Evolutionary conservation across 2,888 invertebrate genomes (phyloP).

Genomic region (Amblyteles armatorius): DNA sequence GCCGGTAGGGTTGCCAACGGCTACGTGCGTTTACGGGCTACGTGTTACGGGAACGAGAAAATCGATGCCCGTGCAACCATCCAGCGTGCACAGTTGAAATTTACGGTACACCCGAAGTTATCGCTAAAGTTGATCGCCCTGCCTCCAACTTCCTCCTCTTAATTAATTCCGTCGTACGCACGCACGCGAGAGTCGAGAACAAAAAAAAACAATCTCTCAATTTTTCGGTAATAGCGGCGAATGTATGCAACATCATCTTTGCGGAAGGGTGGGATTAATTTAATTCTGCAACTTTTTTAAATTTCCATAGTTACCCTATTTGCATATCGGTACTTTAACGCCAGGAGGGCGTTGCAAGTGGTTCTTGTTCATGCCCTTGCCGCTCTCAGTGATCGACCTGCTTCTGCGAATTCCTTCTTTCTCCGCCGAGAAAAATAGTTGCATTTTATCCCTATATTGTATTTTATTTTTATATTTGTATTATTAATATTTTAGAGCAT

Average conservation of each 20-base stretch:
- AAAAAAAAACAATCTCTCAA: not conserved
- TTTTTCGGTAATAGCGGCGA: not conserved
- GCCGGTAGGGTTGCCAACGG: constrained; percentile 63
- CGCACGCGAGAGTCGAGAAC: not conserved
- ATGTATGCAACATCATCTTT: not conserved
- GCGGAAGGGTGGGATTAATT: not conserved
- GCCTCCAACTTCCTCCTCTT: constrained; percentile 37
- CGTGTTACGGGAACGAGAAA: constrained; percentile 45
- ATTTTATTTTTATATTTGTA: no score
- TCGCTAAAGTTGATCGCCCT: constrained; percentile 26
- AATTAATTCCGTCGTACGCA: constrained; percentile 20
- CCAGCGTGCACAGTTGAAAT: not conserved
- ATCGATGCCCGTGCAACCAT: constrained; percentile 42
- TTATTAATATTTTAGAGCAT: no score
- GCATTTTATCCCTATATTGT: no score
- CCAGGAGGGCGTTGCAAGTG: no score
- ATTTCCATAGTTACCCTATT: not conserved
- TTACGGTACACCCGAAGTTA: constrained; percentile 22
- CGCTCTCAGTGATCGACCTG: no score
- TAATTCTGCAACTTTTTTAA: not conserved
- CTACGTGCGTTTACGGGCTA: constrained; percentile 45
- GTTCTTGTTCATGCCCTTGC: no score
- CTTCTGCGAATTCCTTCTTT: no score
- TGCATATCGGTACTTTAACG: no score
- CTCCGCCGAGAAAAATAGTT: no score